phyloP scores from a whole-genome alignment of 2,113 vertebrate genomes.

The Ciconia maguari region DNA sequence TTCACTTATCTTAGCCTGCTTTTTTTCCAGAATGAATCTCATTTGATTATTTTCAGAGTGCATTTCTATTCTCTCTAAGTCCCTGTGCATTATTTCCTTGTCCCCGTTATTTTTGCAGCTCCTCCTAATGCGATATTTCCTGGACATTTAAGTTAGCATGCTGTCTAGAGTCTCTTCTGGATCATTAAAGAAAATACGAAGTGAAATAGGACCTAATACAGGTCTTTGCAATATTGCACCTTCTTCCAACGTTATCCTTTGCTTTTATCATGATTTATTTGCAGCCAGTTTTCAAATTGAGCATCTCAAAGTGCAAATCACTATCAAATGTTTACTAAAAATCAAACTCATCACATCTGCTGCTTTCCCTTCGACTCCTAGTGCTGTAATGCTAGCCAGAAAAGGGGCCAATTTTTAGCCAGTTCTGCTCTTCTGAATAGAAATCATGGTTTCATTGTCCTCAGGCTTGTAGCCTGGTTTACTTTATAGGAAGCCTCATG shows the following conservation, averaged over 20 bases:
- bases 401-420: constrained; percentile 38
- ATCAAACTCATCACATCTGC: constrained; percentile 39
- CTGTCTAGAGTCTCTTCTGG: constrained; percentile 23
- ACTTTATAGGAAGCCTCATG: constrained; percentile 23
- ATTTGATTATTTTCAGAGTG: constrained; percentile 43
- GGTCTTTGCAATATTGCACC: background rate
- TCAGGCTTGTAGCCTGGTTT: constrained; percentile 38
- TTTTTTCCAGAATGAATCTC: background rate
- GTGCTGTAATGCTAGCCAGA: constrained; percentile 12
- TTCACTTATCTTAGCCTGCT: constrained; percentile 43
- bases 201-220: constrained; percentile 13
- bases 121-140: background rate
- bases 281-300: constrained; percentile 6
- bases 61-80: constrained; percentile 27
- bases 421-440: constrained; percentile 36
- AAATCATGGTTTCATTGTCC: constrained; percentile 49
- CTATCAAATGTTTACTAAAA: constrained; percentile 56
- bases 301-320: constrained; percentile 36
- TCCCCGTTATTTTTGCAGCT: constrained; percentile 6
- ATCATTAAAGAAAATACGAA: constrained; percentile 20
- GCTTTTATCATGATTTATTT: constrained; percentile 42
- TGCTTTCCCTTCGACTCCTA: background rate
- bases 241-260: constrained; percentile 1
- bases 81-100: constrained; percentile 13
- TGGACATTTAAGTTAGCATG: background rate